These are phyloP conservation scores for Dryobates pubescens DNA, from an alignment of 2,797 vertebrate genomes.

Conservation along the genomic window DNA sequence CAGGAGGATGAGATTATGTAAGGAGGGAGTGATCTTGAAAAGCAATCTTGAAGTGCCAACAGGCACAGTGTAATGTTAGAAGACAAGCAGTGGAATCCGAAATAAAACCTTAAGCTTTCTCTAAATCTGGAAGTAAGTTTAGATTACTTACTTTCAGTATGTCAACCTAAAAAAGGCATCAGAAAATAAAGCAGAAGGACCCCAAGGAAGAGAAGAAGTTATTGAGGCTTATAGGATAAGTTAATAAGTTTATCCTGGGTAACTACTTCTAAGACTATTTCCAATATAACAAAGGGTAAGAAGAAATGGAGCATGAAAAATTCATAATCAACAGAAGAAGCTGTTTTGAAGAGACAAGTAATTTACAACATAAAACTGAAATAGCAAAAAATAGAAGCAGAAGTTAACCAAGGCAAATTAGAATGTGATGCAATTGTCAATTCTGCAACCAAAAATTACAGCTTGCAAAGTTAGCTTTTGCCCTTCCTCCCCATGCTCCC, in stretches of 20 bases:
- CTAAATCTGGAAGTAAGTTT: background rate
- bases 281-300: background rate
- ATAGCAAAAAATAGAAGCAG: background rate
- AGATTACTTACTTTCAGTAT: background rate
- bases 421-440: background rate
- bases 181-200: background rate
- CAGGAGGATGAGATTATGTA: background rate
- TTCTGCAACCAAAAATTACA: background rate
- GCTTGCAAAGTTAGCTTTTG: background rate
- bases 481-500: accelerated
- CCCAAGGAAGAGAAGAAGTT: background rate
- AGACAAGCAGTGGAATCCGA: background rate
- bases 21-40: background rate
- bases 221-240: background rate
- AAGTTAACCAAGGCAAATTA: background rate
- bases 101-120: background rate
- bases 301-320: background rate
- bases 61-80: background rate
- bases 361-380: background rate
- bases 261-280: background rate
- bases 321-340: background rate
- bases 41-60: background rate
- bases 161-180: background rate
- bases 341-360: background rate
- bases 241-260: background rate